phyloP scores from a whole-genome alignment of 2,113 vertebrate species.

The Tyto alba region DNA sequence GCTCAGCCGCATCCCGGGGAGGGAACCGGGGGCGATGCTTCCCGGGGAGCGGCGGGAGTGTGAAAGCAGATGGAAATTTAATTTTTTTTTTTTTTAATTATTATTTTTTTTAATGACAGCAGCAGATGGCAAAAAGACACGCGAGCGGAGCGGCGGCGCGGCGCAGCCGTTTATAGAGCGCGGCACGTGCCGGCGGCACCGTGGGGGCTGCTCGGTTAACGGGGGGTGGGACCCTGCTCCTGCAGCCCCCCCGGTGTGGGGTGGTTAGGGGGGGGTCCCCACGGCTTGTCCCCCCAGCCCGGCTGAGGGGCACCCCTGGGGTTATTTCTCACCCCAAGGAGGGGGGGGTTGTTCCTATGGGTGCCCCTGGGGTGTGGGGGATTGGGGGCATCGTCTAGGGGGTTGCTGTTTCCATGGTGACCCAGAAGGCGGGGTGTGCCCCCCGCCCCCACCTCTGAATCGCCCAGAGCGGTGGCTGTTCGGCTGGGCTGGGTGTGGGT shows the following conservation, averaged over 20 bases:
- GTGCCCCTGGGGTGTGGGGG: background rate
- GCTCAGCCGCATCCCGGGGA: background rate
- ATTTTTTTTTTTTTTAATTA: too few species aligned
- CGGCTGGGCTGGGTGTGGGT: background rate
- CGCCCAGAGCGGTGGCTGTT: accelerated
- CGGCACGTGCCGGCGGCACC: background rate
- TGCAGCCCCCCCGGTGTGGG: accelerated
- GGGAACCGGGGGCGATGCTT: background rate
- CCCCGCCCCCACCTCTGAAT: background rate
- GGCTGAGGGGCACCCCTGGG: background rate
- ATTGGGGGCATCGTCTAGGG: background rate
- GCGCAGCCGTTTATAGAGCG: slow-evolving; percentile 32
- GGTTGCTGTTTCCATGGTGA: background rate
- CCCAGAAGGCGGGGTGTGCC: background rate
- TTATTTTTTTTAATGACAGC: slow-evolving; percentile 77
- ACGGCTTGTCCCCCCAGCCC: background rate
- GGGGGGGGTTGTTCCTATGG: accelerated
- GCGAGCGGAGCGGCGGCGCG: slow-evolving; percentile 56
- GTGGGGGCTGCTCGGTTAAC: background rate
- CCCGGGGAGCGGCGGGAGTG: slow-evolving; percentile 22
- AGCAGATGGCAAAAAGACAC: slow-evolving; percentile 79
- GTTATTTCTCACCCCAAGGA: background rate
- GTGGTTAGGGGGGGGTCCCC: background rate
- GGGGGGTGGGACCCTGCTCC: background rate
- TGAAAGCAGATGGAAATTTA: slow-evolving; percentile 75